phyloP scores from a whole-genome alignment of 2,888 invertebrate species.

The Branchipolynoe longqiensis region DNA sequence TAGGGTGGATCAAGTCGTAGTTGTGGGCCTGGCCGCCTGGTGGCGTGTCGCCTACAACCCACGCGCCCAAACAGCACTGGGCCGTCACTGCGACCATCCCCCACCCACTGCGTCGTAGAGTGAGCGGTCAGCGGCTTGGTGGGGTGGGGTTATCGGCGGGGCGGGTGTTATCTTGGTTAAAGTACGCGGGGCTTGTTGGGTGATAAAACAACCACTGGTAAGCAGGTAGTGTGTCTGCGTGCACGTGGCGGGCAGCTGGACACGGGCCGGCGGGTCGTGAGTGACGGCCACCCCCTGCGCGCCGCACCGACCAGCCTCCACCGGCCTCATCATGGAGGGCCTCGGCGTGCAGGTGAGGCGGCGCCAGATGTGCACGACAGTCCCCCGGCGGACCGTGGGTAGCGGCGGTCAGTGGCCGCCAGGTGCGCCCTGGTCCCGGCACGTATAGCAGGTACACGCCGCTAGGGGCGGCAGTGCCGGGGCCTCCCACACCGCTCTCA shows the following conservation, averaged over 20 bases:
- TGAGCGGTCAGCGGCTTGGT: too few relatives aligned
- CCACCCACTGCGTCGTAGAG: too few relatives aligned
- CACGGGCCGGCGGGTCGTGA: neutral
- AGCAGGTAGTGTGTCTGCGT: neutral
- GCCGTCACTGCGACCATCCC: too few relatives aligned
- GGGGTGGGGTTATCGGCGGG: constrained; percentile 6
- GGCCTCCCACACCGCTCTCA: neutral
- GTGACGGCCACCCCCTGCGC: neutral
- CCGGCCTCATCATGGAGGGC: neutral
- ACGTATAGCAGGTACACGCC: neutral
- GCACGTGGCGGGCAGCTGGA: constrained; percentile 19
- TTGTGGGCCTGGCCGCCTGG: too few relatives aligned
- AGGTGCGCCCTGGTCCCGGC: neutral
- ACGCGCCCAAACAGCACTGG: too few relatives aligned
- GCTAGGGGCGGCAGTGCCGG: neutral
- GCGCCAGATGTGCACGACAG: neutral
- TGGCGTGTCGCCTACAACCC: too few relatives aligned
- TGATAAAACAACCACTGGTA: constrained; percentile 14
- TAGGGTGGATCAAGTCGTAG: too few relatives aligned
- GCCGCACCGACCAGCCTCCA: neutral
- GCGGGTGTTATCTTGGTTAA: too few relatives aligned
- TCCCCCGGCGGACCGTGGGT: neutral
- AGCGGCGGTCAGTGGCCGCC: neutral
- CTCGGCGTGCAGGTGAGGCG: neutral
- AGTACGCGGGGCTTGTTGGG: neutral